Conservation (phyloP, 2,797 vertebrate genomes). For the Gobio occitaniae region DNA sequence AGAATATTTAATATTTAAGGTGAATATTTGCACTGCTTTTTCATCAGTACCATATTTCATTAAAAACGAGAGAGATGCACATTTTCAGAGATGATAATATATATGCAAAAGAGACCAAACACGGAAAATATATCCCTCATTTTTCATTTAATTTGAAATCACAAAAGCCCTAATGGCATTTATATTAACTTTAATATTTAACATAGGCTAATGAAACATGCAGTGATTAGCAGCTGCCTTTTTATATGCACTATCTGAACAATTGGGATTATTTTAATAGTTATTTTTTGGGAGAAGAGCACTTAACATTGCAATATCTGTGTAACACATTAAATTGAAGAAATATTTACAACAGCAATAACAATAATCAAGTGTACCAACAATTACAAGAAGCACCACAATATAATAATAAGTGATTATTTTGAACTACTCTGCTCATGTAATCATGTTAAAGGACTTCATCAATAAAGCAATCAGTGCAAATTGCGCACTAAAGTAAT, state of each 20-base stretch:
- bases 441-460: conserved; percentile 19
- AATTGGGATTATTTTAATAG: not conserved
- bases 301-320: not conserved
- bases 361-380: not conserved
- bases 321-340: not conserved
- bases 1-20: not conserved
- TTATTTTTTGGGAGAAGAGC: not conserved
- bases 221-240: not conserved
- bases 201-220: not conserved
- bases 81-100: not conserved
- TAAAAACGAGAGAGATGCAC: not conserved
- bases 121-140: not conserved
- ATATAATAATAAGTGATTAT: conserved; percentile 10
- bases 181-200: not conserved
- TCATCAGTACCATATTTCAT: not conserved
- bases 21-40: not conserved
- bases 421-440: not conserved
- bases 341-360: conserved; percentile 4
- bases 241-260: not conserved
- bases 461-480: conserved; percentile 31
- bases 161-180: not conserved
- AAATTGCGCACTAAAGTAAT: conserved; percentile 13
- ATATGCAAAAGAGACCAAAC: conserved; percentile 5
- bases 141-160: not conserved
- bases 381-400: not conserved